Conservation (phyloP, 2,888 invertebrate genomes). For the Tolmerus cingulatus region DNA sequence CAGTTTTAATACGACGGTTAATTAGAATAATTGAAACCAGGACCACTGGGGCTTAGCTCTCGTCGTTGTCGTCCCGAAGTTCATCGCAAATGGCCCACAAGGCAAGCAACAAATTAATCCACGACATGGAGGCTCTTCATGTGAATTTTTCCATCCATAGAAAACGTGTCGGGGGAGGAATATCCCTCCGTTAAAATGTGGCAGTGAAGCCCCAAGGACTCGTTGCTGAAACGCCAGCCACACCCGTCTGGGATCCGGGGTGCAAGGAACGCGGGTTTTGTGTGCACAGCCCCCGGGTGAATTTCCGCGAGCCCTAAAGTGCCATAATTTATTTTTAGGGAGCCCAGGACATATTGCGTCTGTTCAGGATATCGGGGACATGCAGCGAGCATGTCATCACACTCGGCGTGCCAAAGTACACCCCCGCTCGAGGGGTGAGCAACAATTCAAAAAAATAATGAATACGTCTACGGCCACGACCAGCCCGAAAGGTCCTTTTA, state of each 20-base stretch:
- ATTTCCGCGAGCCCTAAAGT: not conserved
- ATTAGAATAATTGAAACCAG: conserved; percentile 38
- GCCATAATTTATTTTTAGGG: conserved; percentile 1
- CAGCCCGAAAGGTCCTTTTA: not conserved
- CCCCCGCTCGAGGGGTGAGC: not conserved
- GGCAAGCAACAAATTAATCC: conserved; percentile 17
- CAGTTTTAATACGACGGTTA: conserved; percentile 19
- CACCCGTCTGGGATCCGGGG: conserved; percentile 21
- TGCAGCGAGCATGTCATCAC: not conserved
- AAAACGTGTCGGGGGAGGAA: not conserved
- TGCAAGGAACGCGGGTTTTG: not conserved
- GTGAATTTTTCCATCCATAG: conserved; percentile 21
- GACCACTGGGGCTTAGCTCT: conserved; percentile 2
- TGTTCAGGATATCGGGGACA: not conserved
- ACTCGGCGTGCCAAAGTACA: not conserved
- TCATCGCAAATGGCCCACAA: not conserved
- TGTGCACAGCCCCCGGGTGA: not conserved
- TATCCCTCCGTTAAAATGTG: not conserved
- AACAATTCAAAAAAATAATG: not conserved
- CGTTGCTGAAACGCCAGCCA: not conserved
- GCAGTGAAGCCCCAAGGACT: conserved; percentile 2
- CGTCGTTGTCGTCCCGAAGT: not conserved
- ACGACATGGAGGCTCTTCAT: conserved; percentile 31
- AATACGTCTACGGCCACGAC: not conserved
- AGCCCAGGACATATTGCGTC: not conserved